Percentiles rank a stretch among this genome's conserved stretches.
phyloP scores from a whole-genome alignment of 2,797 vertebrate species.

The Merluccius polli region DNA sequence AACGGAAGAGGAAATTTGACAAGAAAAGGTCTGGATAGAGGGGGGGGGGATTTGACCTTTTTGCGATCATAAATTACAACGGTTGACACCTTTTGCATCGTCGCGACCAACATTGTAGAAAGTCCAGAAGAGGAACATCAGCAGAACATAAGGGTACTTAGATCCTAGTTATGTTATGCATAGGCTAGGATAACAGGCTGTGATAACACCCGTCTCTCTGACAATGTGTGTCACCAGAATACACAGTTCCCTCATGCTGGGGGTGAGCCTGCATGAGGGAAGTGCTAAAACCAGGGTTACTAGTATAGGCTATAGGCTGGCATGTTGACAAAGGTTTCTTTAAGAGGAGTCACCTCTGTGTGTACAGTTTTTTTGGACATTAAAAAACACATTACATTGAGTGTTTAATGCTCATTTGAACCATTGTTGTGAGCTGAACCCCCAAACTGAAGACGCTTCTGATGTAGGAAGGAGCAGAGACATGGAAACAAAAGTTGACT shows the following conservation, averaged over 20 bases:
- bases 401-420: not conserved
- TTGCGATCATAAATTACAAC: too few relatives aligned
- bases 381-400: not conserved
- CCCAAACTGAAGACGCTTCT: not conserved
- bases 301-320: slow-evolving; percentile 28
- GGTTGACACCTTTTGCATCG: not conserved
- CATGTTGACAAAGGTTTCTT: slow-evolving; percentile 46
- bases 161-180: not conserved
- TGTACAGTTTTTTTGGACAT: not conserved
- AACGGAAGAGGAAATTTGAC: not conserved
- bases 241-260: slow-evolving; percentile 22
- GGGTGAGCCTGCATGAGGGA: slow-evolving; percentile 32
- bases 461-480: not conserved
- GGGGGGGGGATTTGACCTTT: too few relatives aligned
- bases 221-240: slow-evolving; percentile 24
- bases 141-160: not conserved
- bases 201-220: slow-evolving; percentile 23
- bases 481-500: not conserved
- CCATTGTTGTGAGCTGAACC: not conserved
- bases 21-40: not conserved
- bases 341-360: not conserved
- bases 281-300: slow-evolving; percentile 26
- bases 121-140: not conserved
- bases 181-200: not conserved
- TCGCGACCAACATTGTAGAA: not conserved